Evolutionary conservation across 1,140 invertebrate species (phyloP).

Genomic region (Temnothorax longispinosus): DNA sequence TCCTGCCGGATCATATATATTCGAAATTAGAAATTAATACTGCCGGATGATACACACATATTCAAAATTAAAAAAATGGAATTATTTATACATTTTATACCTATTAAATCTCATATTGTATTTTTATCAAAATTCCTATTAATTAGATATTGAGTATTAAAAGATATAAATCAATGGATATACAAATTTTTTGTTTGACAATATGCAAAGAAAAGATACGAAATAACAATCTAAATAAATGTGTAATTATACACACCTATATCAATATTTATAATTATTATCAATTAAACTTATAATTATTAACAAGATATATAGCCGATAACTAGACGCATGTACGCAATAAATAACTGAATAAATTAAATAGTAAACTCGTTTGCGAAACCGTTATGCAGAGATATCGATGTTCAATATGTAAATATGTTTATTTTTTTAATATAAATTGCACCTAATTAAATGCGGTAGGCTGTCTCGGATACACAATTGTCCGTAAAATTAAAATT

Average conservation of each 20-base stretch:
- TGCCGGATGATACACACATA: not conserved
- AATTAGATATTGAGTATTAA: not conserved
- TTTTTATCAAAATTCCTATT: not conserved
- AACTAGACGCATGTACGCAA: not conserved
- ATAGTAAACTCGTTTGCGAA: conserved; percentile 22
- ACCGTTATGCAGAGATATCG: not conserved
- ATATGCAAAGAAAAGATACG: not conserved
- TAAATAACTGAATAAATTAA: not conserved
- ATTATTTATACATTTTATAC: not conserved
- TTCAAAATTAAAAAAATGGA: not conserved
- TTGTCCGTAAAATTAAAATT: not conserved
- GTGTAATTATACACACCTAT: not conserved
- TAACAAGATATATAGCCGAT: not conserved
- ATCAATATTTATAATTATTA: not conserved
- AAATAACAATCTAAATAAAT: not conserved
- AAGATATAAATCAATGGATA: not conserved
- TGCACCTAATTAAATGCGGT: not conserved
- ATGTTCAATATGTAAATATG: not conserved
- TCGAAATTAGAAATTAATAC: not conserved
- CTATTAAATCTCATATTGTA: not conserved
- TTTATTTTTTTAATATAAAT: not conserved
- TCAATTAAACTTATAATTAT: not conserved
- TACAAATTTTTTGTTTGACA: not conserved
- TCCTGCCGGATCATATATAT: not conserved
- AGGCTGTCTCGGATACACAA: not conserved